Evolutionary conservation across 2,888 invertebrate genomes (phyloP), one percentile per base, ranked within the genome.

Genomic region (Drosophila buzzatii): DNA sequence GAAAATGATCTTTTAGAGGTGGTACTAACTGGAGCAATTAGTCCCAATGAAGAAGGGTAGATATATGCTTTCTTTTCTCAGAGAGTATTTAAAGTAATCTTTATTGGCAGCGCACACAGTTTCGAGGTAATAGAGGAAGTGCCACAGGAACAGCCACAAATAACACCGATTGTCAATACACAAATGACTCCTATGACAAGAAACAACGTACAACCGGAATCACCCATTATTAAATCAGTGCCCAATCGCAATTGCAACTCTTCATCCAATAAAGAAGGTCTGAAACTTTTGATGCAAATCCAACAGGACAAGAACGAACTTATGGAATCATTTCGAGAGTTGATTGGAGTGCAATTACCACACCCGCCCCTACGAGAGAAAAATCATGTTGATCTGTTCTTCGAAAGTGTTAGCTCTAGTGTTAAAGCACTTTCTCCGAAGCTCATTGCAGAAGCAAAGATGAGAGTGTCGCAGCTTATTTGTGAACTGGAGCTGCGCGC

Each of bases 301-400:
- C 79, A 73, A 49, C 81, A 73, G 16, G 53, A 91, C 84, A 92
- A 92, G 59, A 92, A 87, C 53, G 92, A 92, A 37, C 57, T 92
- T 0, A 90, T 91, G 89, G 89, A 92, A 37, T 92, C 92, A 5
- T 92, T 92, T 47, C 91, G 91, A n/a, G 92, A 92, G 47, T 78
- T 92, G 4, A 91, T 91, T 79, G 82, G 90, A n/a, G 70, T 71
- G 55, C 82, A 84, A 27, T 33, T 76, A 3, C 66, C 68, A 9
- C 78, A 70, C 9, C 69, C 65, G 5, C 81, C 77, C 1, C 73
- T 63, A 41, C 86, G 75, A 66, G 92, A 85, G 33, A 89, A 89
- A 49, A 92, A 92, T 62, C 92, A 92, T 49, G 91, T 88, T 3
- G 87, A 90, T 42, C 73, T 88, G 9, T 88, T 88, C 41, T 88